These are phyloP conservation scores for Galleria mellonella DNA, from an alignment of 1,140 invertebrate species.

Conservation along the genomic window DNA sequence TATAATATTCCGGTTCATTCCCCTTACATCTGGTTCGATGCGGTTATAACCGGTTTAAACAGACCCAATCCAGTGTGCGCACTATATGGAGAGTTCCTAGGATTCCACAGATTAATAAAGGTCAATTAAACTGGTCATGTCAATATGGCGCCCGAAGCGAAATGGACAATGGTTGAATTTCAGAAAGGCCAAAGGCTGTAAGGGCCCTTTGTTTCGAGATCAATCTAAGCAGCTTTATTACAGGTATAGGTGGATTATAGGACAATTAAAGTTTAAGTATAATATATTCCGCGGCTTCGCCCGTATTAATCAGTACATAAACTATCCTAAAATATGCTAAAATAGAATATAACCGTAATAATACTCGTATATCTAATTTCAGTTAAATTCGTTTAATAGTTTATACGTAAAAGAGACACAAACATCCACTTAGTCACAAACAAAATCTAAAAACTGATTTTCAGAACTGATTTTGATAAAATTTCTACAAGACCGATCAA, in stretches of 20 bases:
- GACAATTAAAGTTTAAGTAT: too few species aligned
- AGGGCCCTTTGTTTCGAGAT: conserved; percentile 51
- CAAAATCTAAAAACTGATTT: too few species aligned
- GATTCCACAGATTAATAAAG: conserved; percentile 34
- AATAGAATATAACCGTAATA: too few species aligned
- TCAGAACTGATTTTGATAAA: too few species aligned
- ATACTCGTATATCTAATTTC: too few species aligned
- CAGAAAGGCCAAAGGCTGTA: conserved; percentile 32
- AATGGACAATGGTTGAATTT: conserved; percentile 54
- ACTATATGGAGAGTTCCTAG: conserved; percentile 21
- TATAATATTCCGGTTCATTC: conserved; percentile 58
- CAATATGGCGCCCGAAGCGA: conserved; percentile 35
- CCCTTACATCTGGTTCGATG: conserved; percentile 57
- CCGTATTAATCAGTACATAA: too few species aligned
- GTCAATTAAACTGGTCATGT: conserved; percentile 31
- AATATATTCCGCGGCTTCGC: too few species aligned
- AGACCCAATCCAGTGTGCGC: conserved; percentile 16
- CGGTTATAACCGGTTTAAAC: conserved; percentile 41
- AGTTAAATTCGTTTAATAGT: too few species aligned
- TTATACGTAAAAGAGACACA: too few species aligned
- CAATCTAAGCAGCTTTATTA: conserved; percentile 30
- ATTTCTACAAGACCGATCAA: too few species aligned
- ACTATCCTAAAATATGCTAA: too few species aligned
- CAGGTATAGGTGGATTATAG: conserved; percentile 29
- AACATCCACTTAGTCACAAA: too few species aligned